phyloP scores from a whole-genome alignment of 2,113 vertebrate genomes.

The Pluvianellus socialis region DNA sequence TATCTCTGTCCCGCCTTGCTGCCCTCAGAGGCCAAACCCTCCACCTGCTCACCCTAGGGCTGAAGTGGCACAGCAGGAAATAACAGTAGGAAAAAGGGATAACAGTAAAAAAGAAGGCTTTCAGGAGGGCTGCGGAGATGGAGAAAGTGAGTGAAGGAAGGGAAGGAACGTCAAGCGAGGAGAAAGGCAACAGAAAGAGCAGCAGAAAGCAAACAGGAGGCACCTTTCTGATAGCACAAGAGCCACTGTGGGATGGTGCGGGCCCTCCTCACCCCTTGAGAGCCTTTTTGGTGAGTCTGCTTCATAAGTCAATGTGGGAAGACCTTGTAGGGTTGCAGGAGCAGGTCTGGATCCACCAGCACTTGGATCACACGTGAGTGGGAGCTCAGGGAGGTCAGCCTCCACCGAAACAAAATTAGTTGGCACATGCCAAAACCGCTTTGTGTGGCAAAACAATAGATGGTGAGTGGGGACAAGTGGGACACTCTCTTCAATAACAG shows the following conservation, averaged over 20 bases:
- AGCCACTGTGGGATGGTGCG: not conserved
- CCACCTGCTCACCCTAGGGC: not conserved
- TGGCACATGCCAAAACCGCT: not conserved
- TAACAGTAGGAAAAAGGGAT: not conserved
- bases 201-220: not conserved
- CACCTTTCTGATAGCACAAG: not conserved
- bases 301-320: fast-evolving
- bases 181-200: not conserved
- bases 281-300: not conserved
- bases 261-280: not conserved
- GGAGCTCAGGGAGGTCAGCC: not conserved
- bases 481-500: too few relatives aligned
- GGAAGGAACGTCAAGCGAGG: not conserved
- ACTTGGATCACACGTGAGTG: fast-evolving
- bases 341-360: not conserved
- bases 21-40: not conserved
- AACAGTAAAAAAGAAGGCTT: not conserved
- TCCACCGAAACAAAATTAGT: not conserved
- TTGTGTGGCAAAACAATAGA: not conserved
- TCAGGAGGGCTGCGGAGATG: not conserved
- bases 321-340: not conserved
- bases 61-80: not conserved
- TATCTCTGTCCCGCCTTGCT: too few relatives aligned
- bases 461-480: too few relatives aligned
- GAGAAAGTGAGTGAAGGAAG: not conserved